Conservation (phyloP, 2,888 invertebrate genomes). For the Andrena bucephala region DNA sequence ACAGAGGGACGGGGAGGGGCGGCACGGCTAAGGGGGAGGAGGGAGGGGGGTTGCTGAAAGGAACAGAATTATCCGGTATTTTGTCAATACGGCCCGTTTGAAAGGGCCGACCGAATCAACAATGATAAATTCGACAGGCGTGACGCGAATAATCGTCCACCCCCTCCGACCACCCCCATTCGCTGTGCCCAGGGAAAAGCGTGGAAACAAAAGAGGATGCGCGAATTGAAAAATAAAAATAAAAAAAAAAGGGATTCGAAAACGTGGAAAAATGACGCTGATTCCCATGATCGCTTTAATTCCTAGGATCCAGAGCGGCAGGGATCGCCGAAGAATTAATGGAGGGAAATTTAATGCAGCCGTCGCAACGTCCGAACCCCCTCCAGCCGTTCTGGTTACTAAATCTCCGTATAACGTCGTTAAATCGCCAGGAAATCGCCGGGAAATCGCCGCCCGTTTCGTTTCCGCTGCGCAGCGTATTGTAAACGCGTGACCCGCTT, state of each 20-base stretch:
- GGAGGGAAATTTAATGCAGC: slow-evolving; percentile 35
- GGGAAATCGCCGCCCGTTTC: slow-evolving; percentile 51
- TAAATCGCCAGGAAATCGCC: slow-evolving; percentile 64
- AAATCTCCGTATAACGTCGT: slow-evolving; percentile 64
- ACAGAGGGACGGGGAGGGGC: no score
- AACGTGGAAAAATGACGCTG: slow-evolving; percentile 6
- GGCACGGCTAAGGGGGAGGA: no score
- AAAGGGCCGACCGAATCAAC: slow-evolving; percentile 45
- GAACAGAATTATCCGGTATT: slow-evolving; percentile 50
- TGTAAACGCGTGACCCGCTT: slow-evolving; percentile 54
- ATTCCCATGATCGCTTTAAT: slow-evolving; percentile 38
- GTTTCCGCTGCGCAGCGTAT: slow-evolving; percentile 34
- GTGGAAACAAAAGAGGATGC: not conserved
- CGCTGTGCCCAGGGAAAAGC: not conserved
- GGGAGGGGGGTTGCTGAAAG: not conserved
- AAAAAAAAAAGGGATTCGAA: not conserved
- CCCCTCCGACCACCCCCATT: not conserved
- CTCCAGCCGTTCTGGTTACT: slow-evolving; percentile 21
- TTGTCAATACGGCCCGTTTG: slow-evolving; percentile 33
- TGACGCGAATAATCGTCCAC: slow-evolving; percentile 43
- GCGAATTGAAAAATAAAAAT: not conserved
- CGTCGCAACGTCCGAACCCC: not conserved
- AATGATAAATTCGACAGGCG: slow-evolving; percentile 50
- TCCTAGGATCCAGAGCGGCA: not conserved
- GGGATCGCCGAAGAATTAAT: slow-evolving; percentile 57